phyloP scores from a whole-genome alignment of 2,113 vertebrate genomes.

The Zosterops borbonicus region DNA sequence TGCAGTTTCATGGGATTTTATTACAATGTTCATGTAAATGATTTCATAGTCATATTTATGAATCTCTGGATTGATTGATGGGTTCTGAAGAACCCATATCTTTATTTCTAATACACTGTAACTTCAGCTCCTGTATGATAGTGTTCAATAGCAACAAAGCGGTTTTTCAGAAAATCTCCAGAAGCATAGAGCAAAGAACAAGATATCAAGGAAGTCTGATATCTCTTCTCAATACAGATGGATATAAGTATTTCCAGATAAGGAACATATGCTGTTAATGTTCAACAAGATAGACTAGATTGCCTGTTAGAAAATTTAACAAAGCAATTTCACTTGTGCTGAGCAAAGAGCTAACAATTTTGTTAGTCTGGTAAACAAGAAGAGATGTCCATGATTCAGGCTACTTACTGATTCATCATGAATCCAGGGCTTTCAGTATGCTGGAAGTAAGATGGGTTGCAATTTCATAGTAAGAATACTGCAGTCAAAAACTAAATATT shows the following conservation, averaged over 20 bases:
- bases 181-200: neutral
- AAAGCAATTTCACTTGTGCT: conserved; percentile 44
- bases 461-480: neutral
- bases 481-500: neutral
- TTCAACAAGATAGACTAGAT: neutral
- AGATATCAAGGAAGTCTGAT: neutral
- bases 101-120: neutral
- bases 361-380: conserved; percentile 67
- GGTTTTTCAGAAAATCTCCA: neutral
- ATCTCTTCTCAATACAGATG: neutral
- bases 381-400: conserved; percentile 50
- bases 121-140: neutral
- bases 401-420: conserved; percentile 8
- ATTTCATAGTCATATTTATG: neutral
- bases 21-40: neutral
- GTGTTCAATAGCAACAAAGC: neutral
- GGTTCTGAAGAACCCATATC: neutral
- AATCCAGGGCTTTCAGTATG: neutral
- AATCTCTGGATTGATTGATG: neutral
- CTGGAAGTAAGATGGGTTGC: neutral
- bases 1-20: neutral
- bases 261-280: neutral
- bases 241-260: conserved; percentile 9
- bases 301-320: conserved; percentile 34
- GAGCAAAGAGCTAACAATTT: conserved; percentile 22